Evolutionary conservation across 2,797 vertebrate genomes (phyloP), one percentile per base, ranked within the genome.

Genomic region (Sciurus carolinensis): DNA sequence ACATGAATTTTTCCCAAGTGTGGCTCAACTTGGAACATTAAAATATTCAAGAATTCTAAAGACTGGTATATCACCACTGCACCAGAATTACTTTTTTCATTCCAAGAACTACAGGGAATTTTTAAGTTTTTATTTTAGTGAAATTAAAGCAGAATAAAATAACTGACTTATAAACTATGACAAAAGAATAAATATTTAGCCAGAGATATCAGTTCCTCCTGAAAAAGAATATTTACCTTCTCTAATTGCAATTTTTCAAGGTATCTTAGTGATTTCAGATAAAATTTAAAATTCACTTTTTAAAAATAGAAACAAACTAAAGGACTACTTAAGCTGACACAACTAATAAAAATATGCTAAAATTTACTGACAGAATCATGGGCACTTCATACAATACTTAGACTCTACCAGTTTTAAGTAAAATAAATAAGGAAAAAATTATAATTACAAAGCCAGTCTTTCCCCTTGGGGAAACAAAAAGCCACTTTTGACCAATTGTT

Each of bases 391-490:
- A 97, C 90, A 97, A 98, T 97, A 97, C 90, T 97, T 97, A 97
- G 96, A 98, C 96, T 97, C 98, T 95, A 98, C 91, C 97, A 98
- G 97, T 98, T 98, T 98, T 98, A 98, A 98, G 97, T 97, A 97
- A 98, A 98, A 98, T 98, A 99, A 99, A 99, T 99, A 99, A 98
- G 98, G 98, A 98, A 97, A 95, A 98, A 98, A 98, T 97, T 97
- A 97, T 97, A 96, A 97, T 97, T 98, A 98, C 96, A 98, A 98
- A 98, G 97, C 98, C 98, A 98, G 98, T 97, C 98, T 96, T 98
- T 98, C 98, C 98, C 98, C 98, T 97, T 97, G 98, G 87, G 98
- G 98, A 98, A 98, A 98, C 98, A 98, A 98, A 98, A 98, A 98
- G 96, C 98, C 97, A 97, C 98, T 97, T 98, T 94, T 95, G 97